Base-by-base conservation (phyloP, 2,888 invertebrate genomes). In the Gasteruption jaculator region DNA sequence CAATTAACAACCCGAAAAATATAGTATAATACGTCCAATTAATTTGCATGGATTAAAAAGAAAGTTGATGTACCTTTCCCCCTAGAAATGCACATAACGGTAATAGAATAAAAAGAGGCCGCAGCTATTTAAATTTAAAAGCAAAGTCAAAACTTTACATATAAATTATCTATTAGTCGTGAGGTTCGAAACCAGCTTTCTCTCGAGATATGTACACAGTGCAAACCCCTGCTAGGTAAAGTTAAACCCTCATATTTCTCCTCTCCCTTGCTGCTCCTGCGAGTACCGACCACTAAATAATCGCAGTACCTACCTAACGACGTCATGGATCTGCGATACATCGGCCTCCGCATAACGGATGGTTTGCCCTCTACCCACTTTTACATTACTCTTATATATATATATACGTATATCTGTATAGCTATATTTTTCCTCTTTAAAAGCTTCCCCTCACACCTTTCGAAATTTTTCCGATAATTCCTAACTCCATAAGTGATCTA, bases 101-200 rank as follows among this genome's bases (percentile, higher is more conserved):
- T n/a, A n/a, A n/a, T n/a, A n/a, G n/a, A n/a, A n/a, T n/a, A n/a
- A n/a, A n/a, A n/a, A n/a, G n/a, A n/a, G n/a, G n/a, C n/a, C n/a
- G n/a, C n/a, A n/a, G n/a, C n/a, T n/a, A n/a, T n/a, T n/a, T n/a
- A n/a, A n/a, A n/a, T n/a, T n/a, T n/a, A n/a, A n/a, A n/a, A n/a
- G n/a, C n/a, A n/a, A n/a, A n/a, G 49, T 53, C 52, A 48, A 44
- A 55, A 55, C 53, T 55, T 54, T 46, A 34, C 41, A 48, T 49
- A 55, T 53, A 55, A 54, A 54, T 55, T 54, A 54, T 55, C 54
- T 48, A 51, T 55, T 53, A 54, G 47, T 46, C 41, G 47, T 44
- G 41, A 46, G 43, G 39, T 37, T 44, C 40, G 41, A 41, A 32
- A 38, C 42, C 39, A 37, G 44, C 42, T n/a, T n/a, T n/a, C n/a